Evolutionary conservation across 2,797 vertebrate genomes (phyloP), one percentile per base, ranked within the genome.

Genomic region (Acanthurus lineatus): DNA sequence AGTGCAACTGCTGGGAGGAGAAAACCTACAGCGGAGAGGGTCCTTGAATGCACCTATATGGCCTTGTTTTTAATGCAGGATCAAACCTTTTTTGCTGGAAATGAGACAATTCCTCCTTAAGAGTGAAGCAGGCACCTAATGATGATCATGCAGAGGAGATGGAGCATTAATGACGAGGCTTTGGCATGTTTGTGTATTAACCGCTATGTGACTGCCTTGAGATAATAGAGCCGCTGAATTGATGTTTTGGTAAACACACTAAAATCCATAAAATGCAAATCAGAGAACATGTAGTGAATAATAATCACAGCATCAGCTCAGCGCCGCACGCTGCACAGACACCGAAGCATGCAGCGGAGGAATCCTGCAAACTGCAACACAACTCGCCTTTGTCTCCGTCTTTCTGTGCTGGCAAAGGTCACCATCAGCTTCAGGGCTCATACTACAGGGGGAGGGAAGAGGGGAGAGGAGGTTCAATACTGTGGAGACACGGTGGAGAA

Each of bases 211-310:
- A 70, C 19, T 35, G 57, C 64, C 16, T 68, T 40, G 65, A 84
- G 68, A 84, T 84, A 71, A 85, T 48, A 74, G 73, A 85, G 47
- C 62, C 53, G 19, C 49, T 17, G 59, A 76, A 84, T 86, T 69
- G 1, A 82, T 78, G 69, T 72, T 61, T 73, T 19, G 38, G 38
- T 60, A 74, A 79, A 78, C 47, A 35, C 62, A 32, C 42, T 16
- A 9, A 58, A 65, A 79, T 83, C 70, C 63, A 85, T 70, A 67
- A 54, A 53, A 77, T 6, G 38, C 25, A 59, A 71, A 45, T 3
- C 19, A 5, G 52, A 8, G 28, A 11, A 66, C 48, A 17, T 17
- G 22, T 47, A 28, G 59, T 67, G 68, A 77, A 79, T 77, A 71
- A 45, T 28, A 72, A 77, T 68, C 25, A 5, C 25, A 15, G 3